Evolutionary conservation across 2,113 vertebrate species (phyloP).

Genomic region (Clarias gariepinus): DNA sequence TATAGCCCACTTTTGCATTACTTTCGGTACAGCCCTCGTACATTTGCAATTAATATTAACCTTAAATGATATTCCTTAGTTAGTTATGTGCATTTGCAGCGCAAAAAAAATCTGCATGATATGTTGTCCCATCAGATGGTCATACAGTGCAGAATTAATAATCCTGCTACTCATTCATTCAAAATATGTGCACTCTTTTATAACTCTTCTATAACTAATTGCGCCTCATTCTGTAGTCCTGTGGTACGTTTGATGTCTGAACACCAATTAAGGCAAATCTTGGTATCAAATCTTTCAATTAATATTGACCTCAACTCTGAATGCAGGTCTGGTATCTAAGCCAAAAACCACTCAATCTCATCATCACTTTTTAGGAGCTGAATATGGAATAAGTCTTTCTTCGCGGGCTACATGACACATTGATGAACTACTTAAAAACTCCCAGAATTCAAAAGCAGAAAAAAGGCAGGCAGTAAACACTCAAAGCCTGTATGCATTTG

Average conservation of each 20-base stretch:
- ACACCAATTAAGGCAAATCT: not conserved
- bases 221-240: not conserved
- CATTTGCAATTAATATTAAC: too few species aligned
- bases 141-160: not conserved
- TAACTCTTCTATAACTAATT: conserved; percentile 5
- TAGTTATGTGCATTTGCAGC: too few species aligned
- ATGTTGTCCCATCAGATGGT: not conserved
- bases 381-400: conserved; percentile 2
- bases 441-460: not conserved
- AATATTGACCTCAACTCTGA: not conserved
- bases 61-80: too few species aligned
- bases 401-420: not conserved
- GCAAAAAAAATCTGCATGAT: too few species aligned
- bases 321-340: not conserved
- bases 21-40: too few species aligned
- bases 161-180: not conserved
- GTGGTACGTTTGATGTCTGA: not conserved
- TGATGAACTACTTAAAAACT: conserved; percentile 22
- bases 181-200: not conserved
- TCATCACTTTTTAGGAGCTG: not conserved
- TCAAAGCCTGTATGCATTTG: not conserved
- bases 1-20: too few species aligned
- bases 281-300: not conserved
- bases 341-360: conserved; percentile 23
- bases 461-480: conserved; percentile 14